Conservation (phyloP, 1,140 invertebrate species). For the Heliothis subflexa region DNA sequence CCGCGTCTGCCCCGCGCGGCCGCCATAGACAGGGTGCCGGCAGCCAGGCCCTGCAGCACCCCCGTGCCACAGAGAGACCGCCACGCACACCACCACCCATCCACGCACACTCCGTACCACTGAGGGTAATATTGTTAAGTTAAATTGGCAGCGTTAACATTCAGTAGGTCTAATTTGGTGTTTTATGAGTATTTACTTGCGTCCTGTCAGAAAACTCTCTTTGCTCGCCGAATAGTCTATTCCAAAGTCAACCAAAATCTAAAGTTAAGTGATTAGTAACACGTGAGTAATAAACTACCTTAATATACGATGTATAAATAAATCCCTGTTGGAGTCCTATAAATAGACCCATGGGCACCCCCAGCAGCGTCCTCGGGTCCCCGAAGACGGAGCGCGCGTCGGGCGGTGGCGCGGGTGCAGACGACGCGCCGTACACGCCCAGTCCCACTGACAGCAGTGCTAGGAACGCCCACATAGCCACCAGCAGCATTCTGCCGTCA, state of each 20-base stretch:
- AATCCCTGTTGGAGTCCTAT: constrained; percentile 92
- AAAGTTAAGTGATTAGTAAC: too few relatives aligned
- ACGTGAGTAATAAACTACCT: constrained; percentile 69
- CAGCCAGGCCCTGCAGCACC: constrained; percentile 89
- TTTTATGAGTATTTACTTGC: too few relatives aligned
- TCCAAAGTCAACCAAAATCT: too few relatives aligned
- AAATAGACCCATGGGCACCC: constrained; percentile 89
- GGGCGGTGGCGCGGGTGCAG: constrained; percentile 76
- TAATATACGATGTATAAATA: constrained; percentile 90
- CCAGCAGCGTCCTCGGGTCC: constrained; percentile 87
- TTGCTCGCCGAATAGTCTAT: too few relatives aligned
- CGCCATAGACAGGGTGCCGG: constrained; percentile 89
- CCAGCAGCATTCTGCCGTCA: constrained; percentile 78
- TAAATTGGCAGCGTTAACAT: too few relatives aligned
- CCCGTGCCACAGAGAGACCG: constrained; percentile 89
- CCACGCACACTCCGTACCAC: constrained; percentile 87
- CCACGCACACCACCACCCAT: constrained; percentile 89
- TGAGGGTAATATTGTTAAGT: constrained; percentile 38
- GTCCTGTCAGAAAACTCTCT: too few relatives aligned
- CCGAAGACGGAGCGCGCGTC: constrained; percentile 79
- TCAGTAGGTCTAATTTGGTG: too few relatives aligned
- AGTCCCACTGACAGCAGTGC: constrained; percentile 86
- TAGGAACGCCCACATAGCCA: constrained; percentile 85
- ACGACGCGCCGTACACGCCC: constrained; percentile 62
- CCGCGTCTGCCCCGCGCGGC: constrained; percentile 88